These are phyloP conservation scores for Timema podura DNA, from an alignment of 2,888 invertebrate species.

Conservation along the genomic window DNA sequence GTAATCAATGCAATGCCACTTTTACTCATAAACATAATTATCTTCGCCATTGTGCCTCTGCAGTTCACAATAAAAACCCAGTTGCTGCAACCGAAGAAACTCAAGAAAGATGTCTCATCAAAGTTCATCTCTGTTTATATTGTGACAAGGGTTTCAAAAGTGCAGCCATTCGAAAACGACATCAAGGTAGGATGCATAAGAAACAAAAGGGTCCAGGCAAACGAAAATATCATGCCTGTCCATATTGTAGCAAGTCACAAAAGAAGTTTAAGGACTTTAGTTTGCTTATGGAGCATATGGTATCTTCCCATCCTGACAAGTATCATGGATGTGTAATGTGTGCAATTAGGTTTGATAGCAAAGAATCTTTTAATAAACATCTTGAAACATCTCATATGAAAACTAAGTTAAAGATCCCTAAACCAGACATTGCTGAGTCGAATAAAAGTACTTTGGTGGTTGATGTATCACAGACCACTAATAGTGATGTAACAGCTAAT, in stretches of 20 bases:
- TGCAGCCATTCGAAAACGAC: conserved; percentile 29
- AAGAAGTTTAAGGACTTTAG: conserved; percentile 13
- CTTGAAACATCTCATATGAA: conserved; percentile 15
- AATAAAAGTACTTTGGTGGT: background rate
- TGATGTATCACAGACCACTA: background rate
- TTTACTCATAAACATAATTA: conserved; percentile 40
- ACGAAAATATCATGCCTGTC: conserved; percentile 16
- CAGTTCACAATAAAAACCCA: background rate
- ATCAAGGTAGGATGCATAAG: conserved; percentile 14
- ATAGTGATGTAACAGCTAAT: background rate
- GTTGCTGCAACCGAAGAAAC: background rate
- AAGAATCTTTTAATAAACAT: conserved; percentile 17
- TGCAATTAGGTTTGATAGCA: conserved; percentile 9
- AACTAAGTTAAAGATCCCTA: conserved; percentile 7
- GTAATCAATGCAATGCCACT: conserved; percentile 42
- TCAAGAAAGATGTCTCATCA: background rate
- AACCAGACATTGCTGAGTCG: background rate
- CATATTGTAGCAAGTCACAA: conserved; percentile 4
- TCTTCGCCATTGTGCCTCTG: conserved; percentile 19
- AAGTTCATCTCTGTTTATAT: conserved; percentile 24
- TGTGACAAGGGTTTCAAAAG: conserved; percentile 30
- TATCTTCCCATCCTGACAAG: conserved; percentile 15
- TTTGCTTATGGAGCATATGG: conserved; percentile 10
- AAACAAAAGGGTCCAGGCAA: conserved; percentile 15
- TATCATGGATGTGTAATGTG: conserved; percentile 21